Percentiles rank a stretch among this genome's conserved stretches.
Evolutionary conservation across 2,888 invertebrate genomes (phyloP).

Genomic region (Cosmia trapezina): DNA sequence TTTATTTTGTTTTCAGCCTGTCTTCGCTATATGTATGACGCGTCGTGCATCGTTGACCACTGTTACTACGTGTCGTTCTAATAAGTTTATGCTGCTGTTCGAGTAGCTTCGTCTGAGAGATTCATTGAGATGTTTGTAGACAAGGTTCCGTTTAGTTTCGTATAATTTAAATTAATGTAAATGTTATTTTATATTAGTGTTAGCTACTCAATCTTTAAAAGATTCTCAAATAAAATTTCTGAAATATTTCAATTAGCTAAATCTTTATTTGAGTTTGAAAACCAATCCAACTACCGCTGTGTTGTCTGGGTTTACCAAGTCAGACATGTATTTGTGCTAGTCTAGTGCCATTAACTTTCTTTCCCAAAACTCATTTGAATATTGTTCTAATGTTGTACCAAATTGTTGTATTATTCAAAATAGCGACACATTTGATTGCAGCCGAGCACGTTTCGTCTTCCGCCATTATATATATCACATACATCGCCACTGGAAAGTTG

Average conservation of each 20-base stretch:
- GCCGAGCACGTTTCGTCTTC: conserved; percentile 65
- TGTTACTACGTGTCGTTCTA: conserved; percentile 76
- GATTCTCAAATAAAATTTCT: conserved; percentile 4
- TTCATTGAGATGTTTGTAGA: conserved; percentile 60
- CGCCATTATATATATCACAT: conserved; percentile 70
- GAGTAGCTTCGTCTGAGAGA: conserved; percentile 49
- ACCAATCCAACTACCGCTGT: conserved; percentile 1
- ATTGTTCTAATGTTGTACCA: conserved; percentile 54
- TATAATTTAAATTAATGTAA: conserved; percentile 40
- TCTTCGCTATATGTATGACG: conserved; percentile 73
- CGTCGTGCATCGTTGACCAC: conserved; percentile 74
- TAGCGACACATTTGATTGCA: conserved; percentile 67
- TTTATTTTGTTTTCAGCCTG: conserved; percentile 83
- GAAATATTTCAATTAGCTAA: conserved; percentile 22
- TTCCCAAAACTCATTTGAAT: conserved; percentile 57
- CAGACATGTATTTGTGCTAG: conserved; percentile 40
- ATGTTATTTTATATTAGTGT: conserved; percentile 18
- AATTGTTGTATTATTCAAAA: conserved; percentile 71
- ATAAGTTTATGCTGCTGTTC: conserved; percentile 66
- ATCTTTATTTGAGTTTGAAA: conserved; percentile 19
- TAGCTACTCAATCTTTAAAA: not conserved
- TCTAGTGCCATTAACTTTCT: conserved; percentile 47
- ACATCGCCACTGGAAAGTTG: conserved; percentile 71
- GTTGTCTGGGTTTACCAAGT: conserved; percentile 16
- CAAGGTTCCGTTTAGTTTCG: conserved; percentile 36